Base-by-base conservation (phyloP, 2,797 vertebrate species). In the Chaunax sp. region DNA sequence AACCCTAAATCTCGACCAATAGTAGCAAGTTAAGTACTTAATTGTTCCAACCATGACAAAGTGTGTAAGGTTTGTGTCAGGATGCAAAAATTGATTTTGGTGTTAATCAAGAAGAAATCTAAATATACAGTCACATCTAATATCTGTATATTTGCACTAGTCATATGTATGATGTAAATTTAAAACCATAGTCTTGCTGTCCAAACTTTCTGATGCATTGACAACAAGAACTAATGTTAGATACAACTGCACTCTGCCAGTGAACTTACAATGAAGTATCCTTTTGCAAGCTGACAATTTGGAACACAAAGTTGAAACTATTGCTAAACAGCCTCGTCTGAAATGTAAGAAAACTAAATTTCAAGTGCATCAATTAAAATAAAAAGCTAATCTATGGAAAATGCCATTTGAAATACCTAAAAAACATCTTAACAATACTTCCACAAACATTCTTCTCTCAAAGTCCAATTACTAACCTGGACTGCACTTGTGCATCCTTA, bases 221-320 rank as follows among this genome's bases (percentile, higher is more conserved):
- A 64, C 19, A n/a, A 26, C 1, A 13, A 18, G 16, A 60, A 40
- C 33, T 54, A 61, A 69, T 40, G 33, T 40, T 40, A 30, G 25
- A 18, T 11, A 1, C 6, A 30, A 9, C 28, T 30, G 12, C 19
- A 35, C 14, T 26, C 22, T 16, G 23, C 1, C 11, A 38, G 10
- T 19, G 12, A 28, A 23, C 23, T 5, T 23, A n/a, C 15, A 18
- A 13, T 18, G n/a, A 26, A 14, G 6, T 38, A 25, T 25, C 15
- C 2, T 25, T 15, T 40, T 40, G n/a, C 9, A 56, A 49, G n/a
- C 30, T 47, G 18, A 28, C 14, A 12, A 5, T 46, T 20, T 28
- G 19, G 16, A 35, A 33, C 22, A 3, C n/a, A 1, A 10, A 33
- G 4, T 30, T 30, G n/a, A 6, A 26, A 30, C 6, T 20, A 11